A percentile compares a stretch with the other conserved stretches of the same genome.
Conservation (phyloP, 2,113 vertebrate species). For the Panthera leo region DNA sequence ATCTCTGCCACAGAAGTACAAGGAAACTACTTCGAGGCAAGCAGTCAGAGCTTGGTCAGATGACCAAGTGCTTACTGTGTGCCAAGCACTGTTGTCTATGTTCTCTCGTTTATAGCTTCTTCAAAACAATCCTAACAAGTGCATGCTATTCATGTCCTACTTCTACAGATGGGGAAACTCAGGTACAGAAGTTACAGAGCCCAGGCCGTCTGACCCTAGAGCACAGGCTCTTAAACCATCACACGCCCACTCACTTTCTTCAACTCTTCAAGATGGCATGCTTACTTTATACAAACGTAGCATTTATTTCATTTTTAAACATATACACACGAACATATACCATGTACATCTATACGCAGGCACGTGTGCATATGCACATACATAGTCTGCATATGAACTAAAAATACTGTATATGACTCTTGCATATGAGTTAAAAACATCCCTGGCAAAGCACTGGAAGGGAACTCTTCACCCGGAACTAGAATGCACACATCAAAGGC, state of each 20-base stretch:
- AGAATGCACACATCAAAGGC: background rate
- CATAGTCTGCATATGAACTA: background rate
- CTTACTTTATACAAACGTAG: background rate
- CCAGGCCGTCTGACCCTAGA: background rate
- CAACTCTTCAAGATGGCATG: background rate
- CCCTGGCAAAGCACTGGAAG: conserved; percentile 17
- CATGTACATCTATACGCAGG: background rate
- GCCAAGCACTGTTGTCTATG: background rate
- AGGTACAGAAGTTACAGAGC: background rate
- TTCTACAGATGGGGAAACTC: background rate
- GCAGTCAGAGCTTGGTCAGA: background rate
- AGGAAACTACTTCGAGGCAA: background rate
- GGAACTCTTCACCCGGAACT: background rate
- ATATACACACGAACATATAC: background rate
- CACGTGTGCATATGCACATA: background rate
- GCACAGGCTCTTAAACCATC: background rate
- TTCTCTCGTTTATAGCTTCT: background rate
- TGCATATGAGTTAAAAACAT: background rate
- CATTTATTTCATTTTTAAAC: background rate
- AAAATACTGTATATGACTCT: background rate
- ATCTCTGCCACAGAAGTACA: background rate
- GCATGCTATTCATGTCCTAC: background rate
- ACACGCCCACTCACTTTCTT: background rate
- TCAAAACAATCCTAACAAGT: background rate
- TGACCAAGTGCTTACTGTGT: background rate